Percentiles rank a stretch among this genome's conserved stretches.
Conservation (phyloP, 2,888 invertebrate species). For the Diarsia rubi region DNA sequence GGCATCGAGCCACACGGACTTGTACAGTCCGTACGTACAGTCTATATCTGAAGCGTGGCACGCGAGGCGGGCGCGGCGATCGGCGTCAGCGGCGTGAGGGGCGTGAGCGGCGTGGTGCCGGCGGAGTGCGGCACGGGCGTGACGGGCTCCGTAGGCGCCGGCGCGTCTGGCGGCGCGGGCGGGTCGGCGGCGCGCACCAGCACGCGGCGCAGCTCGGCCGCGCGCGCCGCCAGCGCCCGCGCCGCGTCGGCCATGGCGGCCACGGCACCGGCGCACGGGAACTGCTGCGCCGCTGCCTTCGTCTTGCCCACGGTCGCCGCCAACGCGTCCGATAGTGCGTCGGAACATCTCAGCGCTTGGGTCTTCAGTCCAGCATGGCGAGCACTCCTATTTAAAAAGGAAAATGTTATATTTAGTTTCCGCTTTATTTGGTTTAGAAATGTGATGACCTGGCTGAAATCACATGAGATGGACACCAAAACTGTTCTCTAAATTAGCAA, state of each 20-base stretch:
- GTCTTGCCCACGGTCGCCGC: constrained; percentile 96
- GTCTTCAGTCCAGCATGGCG: constrained; percentile 94
- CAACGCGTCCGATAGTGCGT: constrained; percentile 95
- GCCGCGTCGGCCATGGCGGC: constrained; percentile 98
- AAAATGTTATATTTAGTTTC: neutral
- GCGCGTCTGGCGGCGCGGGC: constrained; percentile 72
- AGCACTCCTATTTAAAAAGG: constrained; percentile 91
- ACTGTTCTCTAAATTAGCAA: neutral
- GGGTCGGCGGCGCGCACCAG: constrained; percentile 93
- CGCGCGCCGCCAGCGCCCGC: constrained; percentile 95
- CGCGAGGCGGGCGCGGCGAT: constrained; percentile 70
- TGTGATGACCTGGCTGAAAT: neutral
- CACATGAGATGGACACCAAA: neutral
- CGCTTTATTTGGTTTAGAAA: neutral
- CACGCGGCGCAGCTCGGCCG: constrained; percentile 94
- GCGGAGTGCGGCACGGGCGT: constrained; percentile 80
- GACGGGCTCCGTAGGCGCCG: constrained; percentile 76
- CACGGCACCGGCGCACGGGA: constrained; percentile 97
- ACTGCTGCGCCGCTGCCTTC: constrained; percentile 97
- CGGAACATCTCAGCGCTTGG: constrained; percentile 94
- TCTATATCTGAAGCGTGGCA: constrained; percentile 83
- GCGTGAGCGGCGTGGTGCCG: constrained; percentile 81
- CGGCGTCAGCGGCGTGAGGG: constrained; percentile 79
- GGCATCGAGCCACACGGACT: constrained; percentile 36
- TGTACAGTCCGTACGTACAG: constrained; percentile 22